These are phyloP conservation scores for Gryon sp. DNA, from an alignment of 1,140 invertebrate species.

Conservation along the genomic window DNA sequence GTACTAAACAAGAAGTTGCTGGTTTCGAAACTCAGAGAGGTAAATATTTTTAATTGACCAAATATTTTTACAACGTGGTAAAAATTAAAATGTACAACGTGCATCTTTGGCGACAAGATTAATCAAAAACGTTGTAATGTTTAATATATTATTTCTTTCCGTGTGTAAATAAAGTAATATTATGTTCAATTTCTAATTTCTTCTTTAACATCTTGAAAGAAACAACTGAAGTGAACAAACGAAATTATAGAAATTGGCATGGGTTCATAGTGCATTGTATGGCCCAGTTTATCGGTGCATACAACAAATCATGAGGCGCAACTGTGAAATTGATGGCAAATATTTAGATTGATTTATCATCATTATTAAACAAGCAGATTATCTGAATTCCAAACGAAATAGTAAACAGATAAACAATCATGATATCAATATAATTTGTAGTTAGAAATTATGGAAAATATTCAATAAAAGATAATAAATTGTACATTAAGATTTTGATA, in stretches of 20 bases:
- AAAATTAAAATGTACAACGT: too few species aligned
- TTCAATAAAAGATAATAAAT: background rate
- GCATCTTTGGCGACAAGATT: too few species aligned
- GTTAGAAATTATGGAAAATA: background rate
- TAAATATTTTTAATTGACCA: too few species aligned
- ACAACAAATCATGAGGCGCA: constrained; percentile 28
- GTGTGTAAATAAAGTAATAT: too few species aligned
- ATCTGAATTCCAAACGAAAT: constrained; percentile 13
- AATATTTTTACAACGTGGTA: too few species aligned
- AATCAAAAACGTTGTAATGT: too few species aligned
- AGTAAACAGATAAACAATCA: constrained; percentile 23
- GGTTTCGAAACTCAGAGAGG: too few species aligned
- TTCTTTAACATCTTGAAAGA: too few species aligned
- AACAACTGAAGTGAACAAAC: constrained; percentile 10
- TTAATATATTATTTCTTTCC: too few species aligned
- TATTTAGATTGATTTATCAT: constrained; percentile 44
- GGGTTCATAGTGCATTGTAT: background rate
- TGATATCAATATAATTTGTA: constrained; percentile 9
- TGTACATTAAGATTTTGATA: background rate
- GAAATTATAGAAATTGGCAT: constrained; percentile 6
- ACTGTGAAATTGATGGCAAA: constrained; percentile 35
- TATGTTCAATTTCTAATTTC: too few species aligned
- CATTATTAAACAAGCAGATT: constrained; percentile 32
- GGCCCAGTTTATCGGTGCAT: constrained; percentile 8
- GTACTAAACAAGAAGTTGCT: too few species aligned